Evolutionary conservation across 2,797 vertebrate genomes (phyloP).

Genomic region (Sylvilagus floridanus): DNA sequence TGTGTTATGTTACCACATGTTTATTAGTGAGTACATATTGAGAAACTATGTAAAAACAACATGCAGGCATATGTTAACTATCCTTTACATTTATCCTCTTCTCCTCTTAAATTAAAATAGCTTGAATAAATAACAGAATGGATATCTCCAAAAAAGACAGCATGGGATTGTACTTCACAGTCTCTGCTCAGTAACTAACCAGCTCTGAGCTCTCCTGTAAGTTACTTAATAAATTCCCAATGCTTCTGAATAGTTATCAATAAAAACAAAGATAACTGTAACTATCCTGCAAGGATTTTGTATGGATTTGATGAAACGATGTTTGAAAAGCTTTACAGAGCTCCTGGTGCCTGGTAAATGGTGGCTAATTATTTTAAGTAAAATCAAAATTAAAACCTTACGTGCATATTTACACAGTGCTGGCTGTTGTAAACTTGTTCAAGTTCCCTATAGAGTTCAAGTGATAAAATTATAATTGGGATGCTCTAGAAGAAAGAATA

Average conservation of each 20-base stretch:
- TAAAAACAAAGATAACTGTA: slow-evolving; percentile 16
- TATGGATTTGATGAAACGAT: slow-evolving; percentile 19
- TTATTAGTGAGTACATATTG: background rate
- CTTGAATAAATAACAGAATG: background rate
- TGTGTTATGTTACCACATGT: background rate
- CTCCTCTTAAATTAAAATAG: background rate
- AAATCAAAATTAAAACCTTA: slow-evolving; percentile 40
- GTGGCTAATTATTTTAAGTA: slow-evolving; percentile 49
- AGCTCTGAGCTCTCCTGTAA: background rate
- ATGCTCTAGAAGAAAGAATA: slow-evolving; percentile 25
- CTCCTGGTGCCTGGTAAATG: background rate
- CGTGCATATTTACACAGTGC: background rate
- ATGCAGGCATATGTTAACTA: background rate
- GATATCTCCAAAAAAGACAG: background rate
- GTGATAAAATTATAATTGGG: slow-evolving; percentile 13
- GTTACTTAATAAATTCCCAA: background rate
- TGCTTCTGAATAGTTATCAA: background rate
- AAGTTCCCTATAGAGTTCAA: background rate
- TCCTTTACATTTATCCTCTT: background rate
- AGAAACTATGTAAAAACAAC: background rate
- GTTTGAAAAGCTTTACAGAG: slow-evolving; percentile 11
- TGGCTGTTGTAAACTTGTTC: background rate
- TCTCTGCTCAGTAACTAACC: background rate
- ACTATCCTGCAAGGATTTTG: background rate
- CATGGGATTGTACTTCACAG: background rate